Evolutionary conservation across 2,113 vertebrate genomes (phyloP), one percentile per base, ranked within the genome.

Genomic region (Prinia subflava): DNA sequence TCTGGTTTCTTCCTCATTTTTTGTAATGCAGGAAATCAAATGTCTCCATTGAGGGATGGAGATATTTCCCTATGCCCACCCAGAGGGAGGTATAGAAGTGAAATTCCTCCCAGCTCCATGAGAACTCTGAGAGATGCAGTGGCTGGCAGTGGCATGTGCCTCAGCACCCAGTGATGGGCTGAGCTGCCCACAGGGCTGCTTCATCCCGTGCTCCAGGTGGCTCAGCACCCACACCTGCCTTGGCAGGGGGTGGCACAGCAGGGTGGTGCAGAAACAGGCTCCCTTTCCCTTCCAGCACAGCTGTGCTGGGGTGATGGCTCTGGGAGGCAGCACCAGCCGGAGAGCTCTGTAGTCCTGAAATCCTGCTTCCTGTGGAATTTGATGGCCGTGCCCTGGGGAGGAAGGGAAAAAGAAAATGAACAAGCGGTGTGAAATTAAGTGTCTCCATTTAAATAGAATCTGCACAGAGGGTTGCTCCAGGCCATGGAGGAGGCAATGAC

Each of bases 41-140:
- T 33, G 0, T 31, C 25, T 50, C 73, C 5, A 4, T 10, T 0
- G 0, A 47, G 24, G 11, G 13, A 47, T 1, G 44, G 44, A 18
- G 13, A 11, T 49, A 24, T 37, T 87, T 78, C 56, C 21, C 24
- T 44, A 2, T 24, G 20, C 18, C 20, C 21, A 22, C 41, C 11
- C 60, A 49, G 27, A 81, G 19, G 13, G 16, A 57, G 28, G 3
- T 31, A 18, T 0, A 17, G 44, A 60, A 41, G 14, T 33, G 3
- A 83, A 83, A 70, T 35, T 5, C 10, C 53, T 67, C 50, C 64
- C 57, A 68, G 13, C 15, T 64, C 56, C 3, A 5, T 13, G 37
- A 89, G 15, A 25, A 30, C 1, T 69, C 67, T 79, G 63, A 27
- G 70, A 82, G 84, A 28, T 10, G 56, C 10, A 46, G 30, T 28